Conservation (phyloP, 1,140 invertebrate genomes). For the Nasonia longicornis region DNA sequence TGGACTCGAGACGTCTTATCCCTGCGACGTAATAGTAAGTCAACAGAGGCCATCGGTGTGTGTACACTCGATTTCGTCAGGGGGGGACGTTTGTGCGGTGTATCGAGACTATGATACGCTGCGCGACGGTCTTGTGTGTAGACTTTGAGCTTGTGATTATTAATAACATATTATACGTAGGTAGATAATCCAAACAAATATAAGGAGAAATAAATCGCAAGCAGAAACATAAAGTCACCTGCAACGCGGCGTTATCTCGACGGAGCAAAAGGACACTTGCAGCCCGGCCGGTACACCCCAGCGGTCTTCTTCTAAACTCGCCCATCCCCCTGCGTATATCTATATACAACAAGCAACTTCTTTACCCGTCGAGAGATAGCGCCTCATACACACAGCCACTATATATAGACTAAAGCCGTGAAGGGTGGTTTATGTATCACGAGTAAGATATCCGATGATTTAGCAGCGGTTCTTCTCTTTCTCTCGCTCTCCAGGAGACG, state of each 20-base stretch:
- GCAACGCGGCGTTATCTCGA: not conserved
- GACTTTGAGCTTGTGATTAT: no score
- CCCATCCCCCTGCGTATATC: not conserved
- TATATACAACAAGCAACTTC: not conserved
- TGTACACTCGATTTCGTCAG: not conserved
- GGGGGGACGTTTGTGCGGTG: not conserved
- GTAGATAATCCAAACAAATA: not conserved
- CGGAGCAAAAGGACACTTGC: not conserved
- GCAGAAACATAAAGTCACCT: not conserved
- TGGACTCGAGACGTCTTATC: constrained; percentile 46
- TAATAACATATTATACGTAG: no score
- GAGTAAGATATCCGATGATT: constrained; percentile 70
- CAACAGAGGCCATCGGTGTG: constrained; percentile 26
- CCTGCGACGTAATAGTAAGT: constrained; percentile 42
- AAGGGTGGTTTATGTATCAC: constrained; percentile 70
- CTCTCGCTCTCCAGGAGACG: constrained; percentile 52
- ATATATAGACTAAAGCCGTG: constrained; percentile 61
- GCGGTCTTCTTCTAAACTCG: constrained; percentile 20
- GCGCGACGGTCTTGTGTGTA: not conserved
- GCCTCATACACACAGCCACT: constrained; percentile 14
- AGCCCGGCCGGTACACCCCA: not conserved
- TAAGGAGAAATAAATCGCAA: not conserved
- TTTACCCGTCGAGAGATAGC: constrained; percentile 31
- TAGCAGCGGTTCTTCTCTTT: constrained; percentile 59
- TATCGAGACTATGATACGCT: constrained; percentile 30